Evolutionary conservation across 2,797 vertebrate genomes (phyloP), one percentile per base, ranked within the genome.

Genomic region (Tamandua tetradactyla): DNA sequence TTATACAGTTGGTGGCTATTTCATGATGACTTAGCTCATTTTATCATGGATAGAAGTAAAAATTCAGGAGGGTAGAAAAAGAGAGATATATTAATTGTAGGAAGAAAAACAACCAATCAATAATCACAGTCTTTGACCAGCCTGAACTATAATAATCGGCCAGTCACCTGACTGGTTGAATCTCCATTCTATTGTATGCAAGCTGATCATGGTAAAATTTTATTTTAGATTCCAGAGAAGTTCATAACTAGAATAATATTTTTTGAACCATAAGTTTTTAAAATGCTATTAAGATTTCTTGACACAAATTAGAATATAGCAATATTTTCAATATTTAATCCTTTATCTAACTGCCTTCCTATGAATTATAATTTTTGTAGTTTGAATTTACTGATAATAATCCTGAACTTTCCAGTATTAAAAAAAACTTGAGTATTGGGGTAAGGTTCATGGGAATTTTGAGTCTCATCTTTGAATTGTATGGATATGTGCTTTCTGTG

Each of bases 271-370:
- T n/a, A 35, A 68, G 7, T 49, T 62, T 13, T 78, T 42, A 92
- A 96, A 68, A 17, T 86, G 18, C 32, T 74, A 94, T 47, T 91
- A 71, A 88, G 22, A 62, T 91, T 97, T 92, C 83, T 89, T 93
- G 57, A 71, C 61, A 42, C 85, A 92, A 52, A 80, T 93, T 94
- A 74, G 74, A 72, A 49, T 84, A 37, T 94, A 57, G 87, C 4
- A 37, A 7, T 57, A 62, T 89, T 83, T 37, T 6, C 42, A 55
- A n/a, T 15, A n/a, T 52, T 68, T 47, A 87, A 17, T 47, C 13
- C 47, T 25, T 92, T 85, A 61, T 42, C 40, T 89, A 66, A 75
- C 7, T 72, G 23, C 6, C 68, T 87, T 87, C 20, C 71, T 93
- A 8, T 49, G 83, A 69, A 66, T 71, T 27, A 59, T 90, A 40